Conservation (phyloP, 2,888 invertebrate genomes). For the Amphipyra berbera region DNA sequence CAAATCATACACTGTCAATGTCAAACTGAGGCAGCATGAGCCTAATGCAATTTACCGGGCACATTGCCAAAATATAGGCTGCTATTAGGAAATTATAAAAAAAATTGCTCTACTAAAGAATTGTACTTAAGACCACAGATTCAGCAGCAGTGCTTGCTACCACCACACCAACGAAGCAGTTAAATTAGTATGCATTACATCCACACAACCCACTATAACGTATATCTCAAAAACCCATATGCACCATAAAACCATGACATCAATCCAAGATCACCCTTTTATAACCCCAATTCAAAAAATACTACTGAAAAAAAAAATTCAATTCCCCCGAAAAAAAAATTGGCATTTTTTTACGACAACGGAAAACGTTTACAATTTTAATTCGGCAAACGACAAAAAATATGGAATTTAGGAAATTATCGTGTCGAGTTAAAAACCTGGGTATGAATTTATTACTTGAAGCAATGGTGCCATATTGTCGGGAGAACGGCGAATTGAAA, state of each 20-base stretch:
- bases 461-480: slow-evolving; percentile 50
- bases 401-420: slow-evolving; percentile 55
- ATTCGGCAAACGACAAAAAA: slow-evolving; percentile 42
- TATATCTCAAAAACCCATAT: slow-evolving; percentile 5
- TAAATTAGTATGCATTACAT: slow-evolving; percentile 35
- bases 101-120: too few species aligned
- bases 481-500: slow-evolving; percentile 53
- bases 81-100: too few species aligned
- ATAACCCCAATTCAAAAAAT: slow-evolving; percentile 35
- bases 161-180: too few species aligned
- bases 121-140: too few species aligned
- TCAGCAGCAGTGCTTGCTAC: too few species aligned
- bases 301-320: slow-evolving; percentile 25
- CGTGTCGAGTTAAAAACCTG: slow-evolving; percentile 47
- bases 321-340: slow-evolving; percentile 45
- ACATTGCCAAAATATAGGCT: too few species aligned
- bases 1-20: too few species aligned
- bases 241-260: slow-evolving; percentile 38
- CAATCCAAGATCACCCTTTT: slow-evolving; percentile 38
- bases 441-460: slow-evolving; percentile 53
- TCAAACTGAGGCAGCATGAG: too few species aligned
- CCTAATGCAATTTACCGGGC: too few species aligned
- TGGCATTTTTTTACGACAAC: slow-evolving; percentile 29
- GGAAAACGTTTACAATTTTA: neutral
- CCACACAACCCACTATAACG: slow-evolving; percentile 6